Evolutionary conservation across 2,113 vertebrate species (phyloP), one percentile per base, ranked within the genome.

Genomic region (Rana temporaria): DNA sequence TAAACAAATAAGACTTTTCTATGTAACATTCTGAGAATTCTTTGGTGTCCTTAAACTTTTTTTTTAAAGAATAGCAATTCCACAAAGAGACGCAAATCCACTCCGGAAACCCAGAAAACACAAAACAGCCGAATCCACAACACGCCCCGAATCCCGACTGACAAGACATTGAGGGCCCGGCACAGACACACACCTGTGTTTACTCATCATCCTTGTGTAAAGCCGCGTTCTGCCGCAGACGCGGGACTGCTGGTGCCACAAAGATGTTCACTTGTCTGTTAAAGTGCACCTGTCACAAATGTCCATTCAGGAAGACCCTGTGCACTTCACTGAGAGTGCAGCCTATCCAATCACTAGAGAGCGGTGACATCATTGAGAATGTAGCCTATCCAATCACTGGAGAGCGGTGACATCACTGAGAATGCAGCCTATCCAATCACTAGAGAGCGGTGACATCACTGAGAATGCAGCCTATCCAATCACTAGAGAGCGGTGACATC

Each of bases 111-210:
- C 53, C 38, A 14, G 53, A 20, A 80, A 14, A 62, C 71, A 0
- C 84, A 82, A 73, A 62, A 64, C 42, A 4, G 85, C 81, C 11
- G 6, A 0, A 32, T 86, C 73, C 48, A 2, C 87, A 78, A 86
- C 84, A 55, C 86, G 87, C 84, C 42, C 70, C 56, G 62, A 53
- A 65, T 74, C 42, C 84, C 86, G 88, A 90, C 78, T 32, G 80
- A 87, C 87, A 85, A 84, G 82, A 85, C 86, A 89, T 85, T 91
- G 85, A 89, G 89, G 84, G 79, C 63, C 75, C 56, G 78, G 84
- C 87, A 90, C 81, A 85, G 83, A 85, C 85, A 79, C 87, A 86
- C 72, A 87, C 86, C 85, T 91, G 86, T 87, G 84, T 87, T 85
- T 86, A 84, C 78, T 86, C 84, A 75, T 85, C 87, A 85, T 79